Percentiles rank a stretch among this genome's conserved stretches.
Evolutionary conservation across 2,888 invertebrate species (phyloP).

Genomic region (Magallana nippona): DNA sequence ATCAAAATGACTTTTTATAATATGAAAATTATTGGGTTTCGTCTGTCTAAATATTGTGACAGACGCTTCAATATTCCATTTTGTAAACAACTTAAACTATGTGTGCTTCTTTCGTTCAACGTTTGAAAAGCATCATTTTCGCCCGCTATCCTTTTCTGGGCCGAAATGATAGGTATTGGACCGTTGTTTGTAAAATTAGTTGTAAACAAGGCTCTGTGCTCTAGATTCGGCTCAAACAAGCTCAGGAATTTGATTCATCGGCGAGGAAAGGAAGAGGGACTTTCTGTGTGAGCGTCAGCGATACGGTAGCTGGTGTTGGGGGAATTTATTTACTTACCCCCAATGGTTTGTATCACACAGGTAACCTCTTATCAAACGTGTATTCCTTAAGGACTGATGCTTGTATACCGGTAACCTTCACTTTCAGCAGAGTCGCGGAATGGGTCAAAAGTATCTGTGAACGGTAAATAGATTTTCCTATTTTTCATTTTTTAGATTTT

Average conservation of each 20-base stretch:
- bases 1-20: no score
- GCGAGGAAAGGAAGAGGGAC: neutral
- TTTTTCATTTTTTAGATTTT: neutral
- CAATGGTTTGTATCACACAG: slow-evolving; percentile 19
- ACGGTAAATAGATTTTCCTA: neutral
- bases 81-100: no score
- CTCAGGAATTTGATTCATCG: neutral
- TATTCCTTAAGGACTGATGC: neutral
- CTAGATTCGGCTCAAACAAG: neutral
- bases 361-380: slow-evolving; percentile 13
- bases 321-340: slow-evolving; percentile 27
- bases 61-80: no score
- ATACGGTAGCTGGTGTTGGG: slow-evolving; percentile 21
- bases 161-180: no score
- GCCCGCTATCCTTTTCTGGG: no score
- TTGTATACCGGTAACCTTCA: neutral
- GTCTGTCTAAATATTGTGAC: no score
- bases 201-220: neutral
- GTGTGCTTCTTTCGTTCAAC: no score
- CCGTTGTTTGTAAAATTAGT: no score
- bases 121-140: no score
- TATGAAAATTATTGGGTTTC: no score
- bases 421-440: neutral
- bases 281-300: neutral
- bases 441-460: slow-evolving; percentile 13